These are phyloP conservation scores for Halcyon chelicuti DNA, from an alignment of 2,797 vertebrate genomes.

Conservation along the genomic window DNA sequence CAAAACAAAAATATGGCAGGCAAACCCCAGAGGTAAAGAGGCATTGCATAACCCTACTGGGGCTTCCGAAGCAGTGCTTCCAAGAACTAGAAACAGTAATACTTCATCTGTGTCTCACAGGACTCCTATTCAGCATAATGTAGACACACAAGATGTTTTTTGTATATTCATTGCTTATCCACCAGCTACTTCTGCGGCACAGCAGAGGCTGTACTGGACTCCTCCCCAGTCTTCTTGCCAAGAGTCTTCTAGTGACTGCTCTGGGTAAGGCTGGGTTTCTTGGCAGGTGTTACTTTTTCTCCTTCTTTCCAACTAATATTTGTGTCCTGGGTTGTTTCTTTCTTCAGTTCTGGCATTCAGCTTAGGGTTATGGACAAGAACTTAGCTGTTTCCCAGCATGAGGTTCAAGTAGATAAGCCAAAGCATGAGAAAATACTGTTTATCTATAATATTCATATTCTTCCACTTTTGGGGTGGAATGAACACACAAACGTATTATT, in stretches of 20 bases:
- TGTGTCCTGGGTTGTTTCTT: not conserved
- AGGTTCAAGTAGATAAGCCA: not conserved
- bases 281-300: not conserved
- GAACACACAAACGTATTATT: not conserved
- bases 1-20: not conserved
- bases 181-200: not conserved
- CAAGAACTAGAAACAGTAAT: not conserved
- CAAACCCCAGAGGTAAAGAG: not conserved
- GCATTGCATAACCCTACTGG: not conserved
- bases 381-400: not conserved
- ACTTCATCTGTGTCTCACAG: not conserved
- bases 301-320: constrained; percentile 1
- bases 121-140: not conserved
- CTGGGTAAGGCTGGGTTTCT: not conserved
- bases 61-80: not conserved
- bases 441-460: not conserved
- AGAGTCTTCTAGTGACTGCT: not conserved
- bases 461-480: not conserved
- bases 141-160: not conserved
- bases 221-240: not conserved
- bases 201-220: not conserved
- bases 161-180: not conserved
- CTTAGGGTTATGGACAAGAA: not conserved
- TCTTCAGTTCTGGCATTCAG: not conserved
- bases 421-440: not conserved